phyloP scores from a whole-genome alignment of 2,888 invertebrate species.

The Gisinianus flammeolus region DNA sequence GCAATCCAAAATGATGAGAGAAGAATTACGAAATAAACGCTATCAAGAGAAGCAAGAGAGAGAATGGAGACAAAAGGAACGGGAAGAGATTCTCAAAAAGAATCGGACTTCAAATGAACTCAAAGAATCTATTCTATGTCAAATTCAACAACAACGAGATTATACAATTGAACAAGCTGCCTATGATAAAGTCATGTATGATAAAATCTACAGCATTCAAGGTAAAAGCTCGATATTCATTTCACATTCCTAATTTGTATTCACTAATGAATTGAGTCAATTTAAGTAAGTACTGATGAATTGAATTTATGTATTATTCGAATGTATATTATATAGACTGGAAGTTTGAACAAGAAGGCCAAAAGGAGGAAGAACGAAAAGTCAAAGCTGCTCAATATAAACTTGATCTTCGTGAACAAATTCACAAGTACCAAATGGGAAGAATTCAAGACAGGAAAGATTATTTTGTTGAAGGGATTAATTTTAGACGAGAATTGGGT shows the following conservation, averaged over 20 bases:
- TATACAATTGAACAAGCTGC: constrained; percentile 54
- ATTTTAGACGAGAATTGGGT: constrained; percentile 43
- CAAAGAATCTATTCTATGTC: constrained; percentile 48
- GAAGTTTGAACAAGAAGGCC: constrained; percentile 47
- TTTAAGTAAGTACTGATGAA: no score
- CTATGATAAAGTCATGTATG: constrained; percentile 52
- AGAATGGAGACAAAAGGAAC: constrained; percentile 56
- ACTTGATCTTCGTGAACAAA: constrained; percentile 55
- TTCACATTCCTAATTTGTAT: no score
- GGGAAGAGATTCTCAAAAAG: constrained; percentile 42
- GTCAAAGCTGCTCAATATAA: constrained; percentile 52
- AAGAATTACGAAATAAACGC: constrained; percentile 54
- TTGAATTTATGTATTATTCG: no score
- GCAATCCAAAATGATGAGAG: constrained; percentile 52
- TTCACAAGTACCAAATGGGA: constrained; percentile 52
- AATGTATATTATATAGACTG: no score
- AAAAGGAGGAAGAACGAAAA: constrained; percentile 47
- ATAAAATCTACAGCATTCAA: constrained; percentile 54
- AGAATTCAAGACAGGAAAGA: constrained; percentile 55
- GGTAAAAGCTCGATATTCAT: no score
- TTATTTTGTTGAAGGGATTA: constrained; percentile 55
- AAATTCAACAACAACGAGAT: constrained; percentile 50
- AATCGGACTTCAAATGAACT: constrained; percentile 45
- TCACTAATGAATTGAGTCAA: no score
- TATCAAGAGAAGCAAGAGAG: constrained; percentile 53